Conservation (phyloP, 2,113 vertebrate genomes). For the Oreochromis aureus region DNA sequence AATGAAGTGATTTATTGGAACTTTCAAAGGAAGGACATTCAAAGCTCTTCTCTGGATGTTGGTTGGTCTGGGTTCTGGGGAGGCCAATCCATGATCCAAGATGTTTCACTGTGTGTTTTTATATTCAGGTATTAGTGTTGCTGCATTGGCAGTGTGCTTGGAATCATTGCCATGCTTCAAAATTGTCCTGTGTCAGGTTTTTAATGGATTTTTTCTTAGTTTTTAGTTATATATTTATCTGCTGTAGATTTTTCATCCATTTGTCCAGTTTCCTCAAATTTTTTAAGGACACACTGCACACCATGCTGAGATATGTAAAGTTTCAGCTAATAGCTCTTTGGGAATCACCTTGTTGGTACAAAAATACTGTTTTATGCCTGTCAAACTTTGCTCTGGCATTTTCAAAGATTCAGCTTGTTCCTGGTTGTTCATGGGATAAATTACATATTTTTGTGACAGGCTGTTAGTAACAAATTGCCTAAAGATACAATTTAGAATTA, state of each 20-base stretch:
- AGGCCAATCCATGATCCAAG: background rate
- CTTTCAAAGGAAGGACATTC: background rate
- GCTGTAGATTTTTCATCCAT: background rate
- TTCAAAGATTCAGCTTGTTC: background rate
- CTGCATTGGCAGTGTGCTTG: background rate
- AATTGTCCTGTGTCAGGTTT: background rate
- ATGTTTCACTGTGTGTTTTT: background rate
- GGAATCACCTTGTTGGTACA: background rate
- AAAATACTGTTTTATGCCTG: background rate
- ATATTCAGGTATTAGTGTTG: background rate
- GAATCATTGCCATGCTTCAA: background rate
- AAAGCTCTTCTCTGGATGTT: background rate
- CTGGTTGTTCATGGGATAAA: background rate
- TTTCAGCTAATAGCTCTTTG: background rate
- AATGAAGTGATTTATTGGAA: background rate
- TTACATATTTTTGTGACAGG: background rate
- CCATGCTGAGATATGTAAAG: background rate
- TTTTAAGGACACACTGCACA: background rate
- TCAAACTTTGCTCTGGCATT: background rate
- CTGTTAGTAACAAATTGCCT: background rate
- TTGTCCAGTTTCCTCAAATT: background rate
- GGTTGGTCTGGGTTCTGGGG: background rate
- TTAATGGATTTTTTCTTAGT: background rate
- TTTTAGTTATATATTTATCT: background rate
- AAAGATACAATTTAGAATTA: background rate